A percentile compares a stretch with the other conserved stretches of the same genome.
phyloP scores from a whole-genome alignment of 2,888 invertebrate genomes.

The Torymus tubicola region DNA sequence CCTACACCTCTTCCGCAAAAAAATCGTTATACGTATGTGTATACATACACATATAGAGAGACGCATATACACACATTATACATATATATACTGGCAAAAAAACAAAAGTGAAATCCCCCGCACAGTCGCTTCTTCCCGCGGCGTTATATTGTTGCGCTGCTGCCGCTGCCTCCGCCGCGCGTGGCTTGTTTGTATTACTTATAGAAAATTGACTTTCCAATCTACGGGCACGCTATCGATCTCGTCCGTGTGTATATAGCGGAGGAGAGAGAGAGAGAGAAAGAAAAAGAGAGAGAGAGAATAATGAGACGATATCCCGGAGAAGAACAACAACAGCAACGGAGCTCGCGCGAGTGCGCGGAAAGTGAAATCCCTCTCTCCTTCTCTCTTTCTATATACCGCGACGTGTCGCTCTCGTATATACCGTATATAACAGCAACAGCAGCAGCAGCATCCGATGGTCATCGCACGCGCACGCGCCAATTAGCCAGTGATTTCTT shows the following conservation, averaged over 20 bases:
- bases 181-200: slow-evolving; percentile 37
- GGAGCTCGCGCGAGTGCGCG: background rate
- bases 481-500: slow-evolving; percentile 29
- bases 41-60: too few species aligned
- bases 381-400: background rate
- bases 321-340: too few species aligned
- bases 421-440: too few species aligned
- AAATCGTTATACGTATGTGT: too few species aligned
- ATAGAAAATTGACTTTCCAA: slow-evolving; percentile 52
- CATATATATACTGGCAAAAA: background rate
- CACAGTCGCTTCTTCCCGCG: too few species aligned
- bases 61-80: too few species aligned
- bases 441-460: too few species aligned
- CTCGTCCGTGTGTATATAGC: background rate
- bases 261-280: background rate
- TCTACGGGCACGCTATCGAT: slow-evolving; percentile 25
- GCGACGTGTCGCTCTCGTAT: too few species aligned
- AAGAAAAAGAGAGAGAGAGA: background rate
- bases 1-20: too few species aligned
- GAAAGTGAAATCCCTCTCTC: slow-evolving; percentile 44
- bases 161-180: background rate
- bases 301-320: slow-evolving; percentile 35
- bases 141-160: too few species aligned
- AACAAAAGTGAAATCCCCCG: slow-evolving; percentile 40
- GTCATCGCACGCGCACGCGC: background rate